Conservation (phyloP, 2,888 invertebrate genomes). For the Chalcosyrphus nemorum region DNA sequence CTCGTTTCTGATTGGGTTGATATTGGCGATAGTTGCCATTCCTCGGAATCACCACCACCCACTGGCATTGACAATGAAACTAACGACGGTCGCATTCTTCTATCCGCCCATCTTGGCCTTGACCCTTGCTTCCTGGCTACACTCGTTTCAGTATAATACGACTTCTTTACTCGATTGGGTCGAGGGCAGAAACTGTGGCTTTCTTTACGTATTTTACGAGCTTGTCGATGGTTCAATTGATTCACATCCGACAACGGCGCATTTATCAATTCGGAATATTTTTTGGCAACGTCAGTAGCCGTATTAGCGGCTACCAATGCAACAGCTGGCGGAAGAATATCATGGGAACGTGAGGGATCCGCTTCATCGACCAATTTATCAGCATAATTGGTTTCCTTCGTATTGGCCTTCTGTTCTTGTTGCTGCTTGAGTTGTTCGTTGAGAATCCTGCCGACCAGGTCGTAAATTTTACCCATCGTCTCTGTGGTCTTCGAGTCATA, state of each 20-base stretch:
- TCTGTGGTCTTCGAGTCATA: slow-evolving; percentile 18
- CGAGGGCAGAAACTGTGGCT: slow-evolving; percentile 5
- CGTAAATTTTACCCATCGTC: slow-evolving; percentile 34
- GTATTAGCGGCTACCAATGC: slow-evolving; percentile 17
- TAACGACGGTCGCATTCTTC: neutral
- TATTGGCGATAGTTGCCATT: slow-evolving; percentile 16
- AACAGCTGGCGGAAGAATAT: slow-evolving; percentile 28
- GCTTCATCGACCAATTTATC: slow-evolving; percentile 31
- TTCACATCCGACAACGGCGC: slow-evolving; percentile 28
- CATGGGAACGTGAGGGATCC: neutral
- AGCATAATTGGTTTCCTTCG: slow-evolving; percentile 35
- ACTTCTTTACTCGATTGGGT: neutral
- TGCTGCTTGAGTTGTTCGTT: slow-evolving; percentile 30
- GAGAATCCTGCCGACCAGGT: slow-evolving; percentile 16
- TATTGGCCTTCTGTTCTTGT: neutral
- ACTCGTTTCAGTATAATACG: neutral
- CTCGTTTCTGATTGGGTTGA: neutral
- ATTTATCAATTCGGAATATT: slow-evolving; percentile 29
- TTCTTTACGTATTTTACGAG: slow-evolving; percentile 37
- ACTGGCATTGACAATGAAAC: slow-evolving; percentile 14
- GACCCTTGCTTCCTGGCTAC: slow-evolving; percentile 10
- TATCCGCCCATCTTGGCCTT: slow-evolving; percentile 13
- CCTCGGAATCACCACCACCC: neutral
- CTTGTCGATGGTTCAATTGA: slow-evolving; percentile 36
- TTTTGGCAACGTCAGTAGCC: slow-evolving; percentile 10